A percentile compares a stretch with the other conserved stretches of the same genome.
Evolutionary conservation across 2,113 vertebrate species (phyloP).

Genomic region (Cariama cristata): DNA sequence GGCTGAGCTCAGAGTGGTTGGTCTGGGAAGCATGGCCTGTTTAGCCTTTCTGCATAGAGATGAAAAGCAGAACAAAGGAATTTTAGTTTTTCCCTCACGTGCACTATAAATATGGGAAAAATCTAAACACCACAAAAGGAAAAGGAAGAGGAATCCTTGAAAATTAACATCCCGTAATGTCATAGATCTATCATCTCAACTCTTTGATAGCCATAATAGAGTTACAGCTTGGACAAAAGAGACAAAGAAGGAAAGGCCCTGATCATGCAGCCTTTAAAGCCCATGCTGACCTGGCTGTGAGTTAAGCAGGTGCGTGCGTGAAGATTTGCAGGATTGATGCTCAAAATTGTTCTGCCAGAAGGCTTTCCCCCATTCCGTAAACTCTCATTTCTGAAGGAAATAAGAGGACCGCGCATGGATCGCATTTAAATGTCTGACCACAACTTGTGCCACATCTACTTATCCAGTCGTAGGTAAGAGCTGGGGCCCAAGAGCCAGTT

Average conservation of each 20-base stretch:
- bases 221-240: background rate
- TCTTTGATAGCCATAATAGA: background rate
- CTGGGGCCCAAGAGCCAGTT: background rate
- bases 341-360: background rate
- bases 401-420: fast-evolving
- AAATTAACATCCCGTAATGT: background rate
- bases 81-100: background rate
- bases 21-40: background rate
- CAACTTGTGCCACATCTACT: background rate
- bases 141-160: background rate
- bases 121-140: background rate
- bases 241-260: background rate
- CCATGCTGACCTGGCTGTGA: background rate
- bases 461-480: background rate
- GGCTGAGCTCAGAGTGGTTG: background rate
- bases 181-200: background rate
- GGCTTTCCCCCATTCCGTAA: background rate
- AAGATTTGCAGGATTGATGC: background rate
- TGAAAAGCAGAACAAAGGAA: constrained; percentile 29
- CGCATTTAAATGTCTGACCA: background rate
- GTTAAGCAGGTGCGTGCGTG: background rate
- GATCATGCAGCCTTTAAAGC: background rate
- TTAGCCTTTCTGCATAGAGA: constrained; percentile 8
- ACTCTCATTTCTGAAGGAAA: background rate
- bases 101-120: background rate